Base-by-base conservation (phyloP, 2,113 vertebrate species). In the Otus sunia region DNA sequence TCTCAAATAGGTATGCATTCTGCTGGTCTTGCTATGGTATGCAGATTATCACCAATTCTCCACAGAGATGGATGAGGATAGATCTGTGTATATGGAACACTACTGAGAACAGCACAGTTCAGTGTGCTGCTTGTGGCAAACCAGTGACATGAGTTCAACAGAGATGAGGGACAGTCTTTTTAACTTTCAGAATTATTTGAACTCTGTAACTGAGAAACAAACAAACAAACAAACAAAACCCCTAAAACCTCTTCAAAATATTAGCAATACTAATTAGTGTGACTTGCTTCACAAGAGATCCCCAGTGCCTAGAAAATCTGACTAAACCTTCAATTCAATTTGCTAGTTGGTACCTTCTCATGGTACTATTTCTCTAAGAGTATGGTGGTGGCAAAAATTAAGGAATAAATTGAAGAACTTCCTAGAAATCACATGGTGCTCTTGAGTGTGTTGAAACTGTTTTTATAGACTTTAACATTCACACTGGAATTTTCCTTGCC, bases 1-100 rank as follows among this genome's bases (percentile, higher is more conserved):
- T 92, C 78, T 22, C 3, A 0, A 22, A 91, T 36, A 96, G 96
- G 99, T 99, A 99, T 26, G 94, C 16, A 34, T 79, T 77, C 49
- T 90, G n/a, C 59, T 10, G 45, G 29, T 25, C 58, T 87, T 36
- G 8, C 22, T 92, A 2, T 18, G 13, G 17, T 58, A 75, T 14
- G 7, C 43, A 58, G n/a, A 58, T 82, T 86, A 63, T 25, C 25
- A 63, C 21, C 34, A 72, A 39, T 34, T 32, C 20, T 67, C 12
- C 55, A 69, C 52, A 81, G 13, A 49, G 5, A 69, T 5, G 2
- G 12, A 5, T 50, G 32, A 59, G 36, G 10, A 47, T 17, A 52
- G 4, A 64, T 20, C 21, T 55, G 7, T 64, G 10, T 30, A 6
- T 26, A 30, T 37, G 50, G 25, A 82, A 10, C 50, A 25, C 50